phyloP scores from a whole-genome alignment of 2,888 invertebrate species.

The Eupithecia subfuscata region DNA sequence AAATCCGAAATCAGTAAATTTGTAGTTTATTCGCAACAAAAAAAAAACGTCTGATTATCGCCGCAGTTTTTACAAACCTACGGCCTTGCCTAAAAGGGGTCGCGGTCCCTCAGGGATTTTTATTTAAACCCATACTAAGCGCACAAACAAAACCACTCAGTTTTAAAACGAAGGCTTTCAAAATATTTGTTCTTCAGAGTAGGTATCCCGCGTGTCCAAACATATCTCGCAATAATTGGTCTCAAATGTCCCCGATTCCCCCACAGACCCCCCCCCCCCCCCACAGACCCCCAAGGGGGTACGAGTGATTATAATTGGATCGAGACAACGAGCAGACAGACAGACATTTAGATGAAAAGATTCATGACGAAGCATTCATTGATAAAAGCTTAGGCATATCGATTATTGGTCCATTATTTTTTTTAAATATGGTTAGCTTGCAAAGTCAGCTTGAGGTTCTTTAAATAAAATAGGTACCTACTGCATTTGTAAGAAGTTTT shows the following conservation, averaged over 20 bases:
- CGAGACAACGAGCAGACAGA: not conserved
- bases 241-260: not conserved
- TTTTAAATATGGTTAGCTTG: not conserved
- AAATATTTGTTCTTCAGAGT: not conserved
- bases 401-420: not conserved
- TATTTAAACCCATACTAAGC: not conserved
- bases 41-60: too few relatives aligned
- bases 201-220: not conserved
- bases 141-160: not conserved
- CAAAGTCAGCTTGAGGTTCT: not conserved
- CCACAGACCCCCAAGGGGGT: not conserved
- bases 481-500: too few relatives aligned
- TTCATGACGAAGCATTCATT: not conserved
- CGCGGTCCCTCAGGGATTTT: not conserved
- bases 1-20: too few relatives aligned
- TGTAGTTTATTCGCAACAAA: too few relatives aligned
- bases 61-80: too few relatives aligned
- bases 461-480: too few relatives aligned
- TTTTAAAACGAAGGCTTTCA: not conserved
- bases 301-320: conserved; percentile 2
- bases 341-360: not conserved
- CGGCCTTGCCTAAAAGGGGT: not conserved
- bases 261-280: not conserved
- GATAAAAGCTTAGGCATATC: not conserved
- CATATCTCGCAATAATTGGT: conserved; percentile 3